phyloP scores from a whole-genome alignment of 1,140 invertebrate species.

The Tribolium madens region DNA sequence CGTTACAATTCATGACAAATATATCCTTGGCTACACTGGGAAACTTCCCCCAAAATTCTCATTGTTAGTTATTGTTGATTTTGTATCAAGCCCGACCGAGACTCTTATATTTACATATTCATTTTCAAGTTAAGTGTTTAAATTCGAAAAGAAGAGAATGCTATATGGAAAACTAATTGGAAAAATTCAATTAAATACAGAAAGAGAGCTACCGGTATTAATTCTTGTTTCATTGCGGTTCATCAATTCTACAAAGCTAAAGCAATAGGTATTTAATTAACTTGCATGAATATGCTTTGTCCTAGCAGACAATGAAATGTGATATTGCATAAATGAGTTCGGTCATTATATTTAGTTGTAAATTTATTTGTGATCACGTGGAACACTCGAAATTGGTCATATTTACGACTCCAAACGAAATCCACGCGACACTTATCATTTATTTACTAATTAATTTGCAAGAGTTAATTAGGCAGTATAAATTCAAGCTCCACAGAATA shows the following conservation, averaged over 20 bases:
- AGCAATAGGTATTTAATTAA: constrained; percentile 38
- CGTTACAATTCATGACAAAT: constrained; percentile 25
- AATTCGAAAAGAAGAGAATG: neutral
- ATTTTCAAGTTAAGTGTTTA: constrained; percentile 27
- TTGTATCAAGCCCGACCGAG: constrained; percentile 20
- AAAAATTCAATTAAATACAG: constrained; percentile 30
- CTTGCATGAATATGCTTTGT: constrained; percentile 44
- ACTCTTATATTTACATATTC: constrained; percentile 35
- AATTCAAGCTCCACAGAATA: constrained; percentile 6
- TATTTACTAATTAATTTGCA: constrained; percentile 42
- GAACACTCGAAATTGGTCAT: neutral
- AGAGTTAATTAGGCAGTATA: constrained; percentile 32
- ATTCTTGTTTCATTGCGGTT: constrained; percentile 31
- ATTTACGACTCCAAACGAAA: constrained; percentile 4
- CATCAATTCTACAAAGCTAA: constrained; percentile 40
- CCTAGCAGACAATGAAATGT: constrained; percentile 10
- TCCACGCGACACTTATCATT: constrained; percentile 9
- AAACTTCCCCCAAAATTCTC: constrained; percentile 29
- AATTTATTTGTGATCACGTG: constrained; percentile 15
- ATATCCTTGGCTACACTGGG: constrained; percentile 12
- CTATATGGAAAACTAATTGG: neutral
- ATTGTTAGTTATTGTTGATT: constrained; percentile 35
- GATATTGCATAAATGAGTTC: constrained; percentile 21
- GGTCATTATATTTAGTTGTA: constrained; percentile 11
- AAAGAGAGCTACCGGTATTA: constrained; percentile 10